Percentiles rank a stretch among this genome's conserved stretches.
phyloP scores from a whole-genome alignment of 2,888 invertebrate species.

The Brachyptera risi region DNA sequence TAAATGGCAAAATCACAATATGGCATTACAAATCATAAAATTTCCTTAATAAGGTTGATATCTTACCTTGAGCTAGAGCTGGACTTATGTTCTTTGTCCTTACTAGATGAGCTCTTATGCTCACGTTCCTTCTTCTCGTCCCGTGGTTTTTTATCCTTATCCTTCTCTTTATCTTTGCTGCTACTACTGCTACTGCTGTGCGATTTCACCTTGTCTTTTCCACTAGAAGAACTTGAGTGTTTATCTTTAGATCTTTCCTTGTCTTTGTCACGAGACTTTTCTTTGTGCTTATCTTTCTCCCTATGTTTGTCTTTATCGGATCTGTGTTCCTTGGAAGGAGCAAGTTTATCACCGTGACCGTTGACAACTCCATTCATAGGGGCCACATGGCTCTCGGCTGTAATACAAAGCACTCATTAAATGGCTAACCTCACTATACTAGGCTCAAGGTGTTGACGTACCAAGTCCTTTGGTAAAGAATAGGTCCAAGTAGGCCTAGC shows the following conservation, averaged over 20 bases:
- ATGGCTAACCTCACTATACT: too few relatives aligned
- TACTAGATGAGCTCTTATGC: slow-evolving; percentile 43
- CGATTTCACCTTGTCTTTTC: slow-evolving; percentile 44
- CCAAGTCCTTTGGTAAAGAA: too few relatives aligned
- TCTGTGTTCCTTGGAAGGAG: slow-evolving; percentile 49
- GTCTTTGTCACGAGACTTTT: slow-evolving; percentile 43
- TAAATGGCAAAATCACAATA: too few relatives aligned
- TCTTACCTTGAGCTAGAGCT: slow-evolving; percentile 33
- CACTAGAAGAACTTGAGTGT: slow-evolving; percentile 39
- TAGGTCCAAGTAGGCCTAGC: too few relatives aligned
- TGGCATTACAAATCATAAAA: not conserved
- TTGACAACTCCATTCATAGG: slow-evolving; percentile 74
- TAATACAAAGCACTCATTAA: too few relatives aligned
- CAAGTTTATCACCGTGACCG: slow-evolving; percentile 58
- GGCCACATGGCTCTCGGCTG: slow-evolving; percentile 20
- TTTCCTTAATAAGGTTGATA: not conserved
- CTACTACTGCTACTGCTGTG: slow-evolving; percentile 59
- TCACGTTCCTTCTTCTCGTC: slow-evolving; percentile 37
- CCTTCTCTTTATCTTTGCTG: slow-evolving; percentile 57
- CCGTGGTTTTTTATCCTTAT: slow-evolving; percentile 40
- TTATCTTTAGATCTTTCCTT: slow-evolving; percentile 57
- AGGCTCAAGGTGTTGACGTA: too few relatives aligned
- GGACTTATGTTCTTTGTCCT: slow-evolving; percentile 45
- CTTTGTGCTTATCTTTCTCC: slow-evolving; percentile 50
- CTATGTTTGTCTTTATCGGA: slow-evolving; percentile 45